phyloP scores from a whole-genome alignment of 2,113 vertebrate genomes.

The Dicerorhinus sumatrensis region DNA sequence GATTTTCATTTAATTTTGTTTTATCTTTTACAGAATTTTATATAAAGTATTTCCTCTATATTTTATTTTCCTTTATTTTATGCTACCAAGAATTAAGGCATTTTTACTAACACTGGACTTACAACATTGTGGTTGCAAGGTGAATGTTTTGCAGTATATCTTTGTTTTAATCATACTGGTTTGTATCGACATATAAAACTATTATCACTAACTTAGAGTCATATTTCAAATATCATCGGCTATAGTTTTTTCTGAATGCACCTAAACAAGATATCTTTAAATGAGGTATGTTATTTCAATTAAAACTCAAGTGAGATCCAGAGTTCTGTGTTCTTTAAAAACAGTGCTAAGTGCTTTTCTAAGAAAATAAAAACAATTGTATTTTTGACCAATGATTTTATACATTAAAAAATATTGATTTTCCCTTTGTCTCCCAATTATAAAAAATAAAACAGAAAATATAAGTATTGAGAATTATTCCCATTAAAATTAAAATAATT shows the following conservation, averaged over 20 bases:
- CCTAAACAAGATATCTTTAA: not conserved
- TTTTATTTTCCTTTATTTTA: not conserved
- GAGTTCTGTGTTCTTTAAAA: not conserved
- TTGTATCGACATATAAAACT: not conserved
- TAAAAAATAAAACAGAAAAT: not conserved
- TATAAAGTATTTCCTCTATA: not conserved
- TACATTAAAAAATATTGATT: not conserved
- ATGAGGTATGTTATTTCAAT: not conserved
- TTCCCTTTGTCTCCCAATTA: not conserved
- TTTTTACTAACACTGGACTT: not conserved
- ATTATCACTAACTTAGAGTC: not conserved
- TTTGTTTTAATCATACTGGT: not conserved
- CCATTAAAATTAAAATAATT: constrained; percentile 1
- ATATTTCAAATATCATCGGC: not conserved
- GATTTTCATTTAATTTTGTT: not conserved
- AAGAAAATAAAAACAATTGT: not conserved
- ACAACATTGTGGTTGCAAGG: not conserved
- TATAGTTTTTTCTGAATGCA: not conserved
- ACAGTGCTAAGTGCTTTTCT: not conserved
- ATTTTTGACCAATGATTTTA: not conserved
- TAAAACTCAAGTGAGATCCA: not conserved
- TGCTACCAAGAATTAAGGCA: not conserved
- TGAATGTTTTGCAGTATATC: not conserved
- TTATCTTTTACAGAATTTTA: not conserved
- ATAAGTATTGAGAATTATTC: not conserved